These are phyloP conservation scores for Epinephelus malabaricus DNA, from an alignment of 2,797 vertebrate genomes.

Conservation along the genomic window DNA sequence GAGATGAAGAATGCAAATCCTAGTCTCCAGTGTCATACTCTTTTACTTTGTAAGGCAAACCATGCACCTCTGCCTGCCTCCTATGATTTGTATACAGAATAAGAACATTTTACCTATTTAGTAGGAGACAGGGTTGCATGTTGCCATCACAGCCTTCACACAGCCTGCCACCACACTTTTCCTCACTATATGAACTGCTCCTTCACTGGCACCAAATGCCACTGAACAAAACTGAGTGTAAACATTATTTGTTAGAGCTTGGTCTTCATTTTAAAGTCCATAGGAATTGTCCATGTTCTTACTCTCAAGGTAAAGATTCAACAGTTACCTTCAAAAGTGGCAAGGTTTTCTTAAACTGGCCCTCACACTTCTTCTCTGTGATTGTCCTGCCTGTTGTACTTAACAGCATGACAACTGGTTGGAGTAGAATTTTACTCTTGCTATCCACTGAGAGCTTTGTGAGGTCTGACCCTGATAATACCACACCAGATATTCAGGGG, in stretches of 20 bases:
- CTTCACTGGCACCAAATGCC: not conserved
- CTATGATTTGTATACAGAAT: too few species aligned
- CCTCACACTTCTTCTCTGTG: slow-evolving; percentile 14
- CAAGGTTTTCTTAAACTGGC: slow-evolving; percentile 10
- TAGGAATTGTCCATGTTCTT: not conserved
- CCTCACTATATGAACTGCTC: not conserved
- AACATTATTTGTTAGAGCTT: not conserved
- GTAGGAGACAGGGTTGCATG: not conserved
- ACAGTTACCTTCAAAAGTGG: slow-evolving; percentile 16
- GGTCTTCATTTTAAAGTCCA: not conserved
- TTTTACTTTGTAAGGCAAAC: too few species aligned
- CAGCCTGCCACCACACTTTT: not conserved
- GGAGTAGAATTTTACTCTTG: slow-evolving; percentile 16
- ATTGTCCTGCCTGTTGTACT: slow-evolving; percentile 19
- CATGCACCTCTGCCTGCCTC: too few species aligned
- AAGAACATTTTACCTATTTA: not conserved
- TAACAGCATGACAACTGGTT: slow-evolving; percentile 19
- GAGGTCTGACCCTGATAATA: slow-evolving; percentile 40
- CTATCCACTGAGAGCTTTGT: slow-evolving; percentile 33
- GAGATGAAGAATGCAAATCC: too few species aligned
- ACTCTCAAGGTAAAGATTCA: not conserved
- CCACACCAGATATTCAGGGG: slow-evolving; percentile 36
- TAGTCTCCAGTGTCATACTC: too few species aligned
- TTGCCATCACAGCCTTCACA: not conserved
- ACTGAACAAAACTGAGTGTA: not conserved